Evolutionary conservation across 2,797 vertebrate species (phyloP), one percentile per base, ranked within the genome.

Genomic region (Garrulus glandarius): DNA sequence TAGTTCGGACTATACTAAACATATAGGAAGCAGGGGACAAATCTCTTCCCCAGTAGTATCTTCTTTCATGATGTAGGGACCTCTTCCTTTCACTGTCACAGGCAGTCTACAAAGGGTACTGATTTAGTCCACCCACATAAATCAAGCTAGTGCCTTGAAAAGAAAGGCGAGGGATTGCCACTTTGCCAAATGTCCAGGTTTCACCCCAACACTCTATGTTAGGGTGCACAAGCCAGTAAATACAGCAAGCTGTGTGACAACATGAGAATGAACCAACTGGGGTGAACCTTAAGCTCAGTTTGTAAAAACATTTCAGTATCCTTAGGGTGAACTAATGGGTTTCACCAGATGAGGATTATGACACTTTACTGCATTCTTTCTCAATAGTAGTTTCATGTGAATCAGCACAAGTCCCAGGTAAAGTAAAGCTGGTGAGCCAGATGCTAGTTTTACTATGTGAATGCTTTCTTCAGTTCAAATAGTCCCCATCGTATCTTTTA

Each of bases 301-400:
- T 89, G 75, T 85, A 64, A 85, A 93, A 89, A 87, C 69, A 83
- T 60, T 93, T 85, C 49, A 74, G 56, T 61, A 55, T n/a, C 57
- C 76, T 85, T 84, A 81, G 21, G 46, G 60, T 71, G 60, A 91
- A 74, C 41, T 71, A 87, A 85, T 6, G 46, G 59, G 44, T 96
- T 93, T 87, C 27, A 59, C 56, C 46, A 61, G 36, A 53, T 34
- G 32, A 95, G 47, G 84, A 93, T 88, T 89, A 89, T 10, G 32
- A 71, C 68, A 84, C 7, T 84, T 86, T 13, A 76, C 41, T 86
- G 47, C 76, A 50, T 76, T 95, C 69, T 92, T 91, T 90, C 68
- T 92, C 91, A 90, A 70, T 23, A 74, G 80, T 21, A 92, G 55
- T 93, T 95, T 81, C 15, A 10, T 56, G 24, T 71, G 87, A 95